Evolutionary conservation across 1,140 invertebrate species (phyloP), one percentile per base, ranked within the genome.

Genomic region (Fopius arisanus): DNA sequence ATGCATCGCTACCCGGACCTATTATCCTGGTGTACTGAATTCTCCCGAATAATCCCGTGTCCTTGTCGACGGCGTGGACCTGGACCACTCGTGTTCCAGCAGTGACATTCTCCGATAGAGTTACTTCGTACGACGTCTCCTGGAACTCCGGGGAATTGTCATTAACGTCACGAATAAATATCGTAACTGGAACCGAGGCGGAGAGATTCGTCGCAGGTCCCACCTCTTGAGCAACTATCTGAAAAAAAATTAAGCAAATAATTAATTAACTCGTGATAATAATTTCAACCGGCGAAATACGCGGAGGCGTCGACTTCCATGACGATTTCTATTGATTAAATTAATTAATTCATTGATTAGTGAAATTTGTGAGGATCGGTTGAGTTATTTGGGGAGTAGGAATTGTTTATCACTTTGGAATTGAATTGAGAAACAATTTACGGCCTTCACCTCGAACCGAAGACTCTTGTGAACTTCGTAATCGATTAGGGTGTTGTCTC

Each of bases 131-230:
- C 0, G 90, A 86, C 14, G 91, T 81, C 75, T 93, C 89, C 7
- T 91, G 86, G 83, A 98, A 98, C 65, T 92, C 88, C 0, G 97
- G 97, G 3, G 91, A 87, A 86, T 97, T 97, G 81, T 98, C 97
- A 81, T 98, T 98, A 2, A 95, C 89, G 84, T 98, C 97, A 71
- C 93, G 91, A 16, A 98, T 86, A 79, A 94, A 92, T 1, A 98
- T 93, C 0, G 91, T 93, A 0, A 97, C 92, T 72, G 93, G 92
- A 0, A 93, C 92, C 41, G 89, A 90, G 0, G 91, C 90, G 19
- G 94, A 93, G 54, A 94, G 87, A 85, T 94, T 94, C 9, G 91
- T 94, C 54, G 90, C 91, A 69, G 93, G 91, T 37, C 92, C 92
- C 37, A 95, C 85, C 86, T 96, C 94, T 88, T 93, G 92, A 26